These are phyloP conservation scores for Nomada hirtipes DNA, from an alignment of 2,888 invertebrate species.

Conservation along the genomic window DNA sequence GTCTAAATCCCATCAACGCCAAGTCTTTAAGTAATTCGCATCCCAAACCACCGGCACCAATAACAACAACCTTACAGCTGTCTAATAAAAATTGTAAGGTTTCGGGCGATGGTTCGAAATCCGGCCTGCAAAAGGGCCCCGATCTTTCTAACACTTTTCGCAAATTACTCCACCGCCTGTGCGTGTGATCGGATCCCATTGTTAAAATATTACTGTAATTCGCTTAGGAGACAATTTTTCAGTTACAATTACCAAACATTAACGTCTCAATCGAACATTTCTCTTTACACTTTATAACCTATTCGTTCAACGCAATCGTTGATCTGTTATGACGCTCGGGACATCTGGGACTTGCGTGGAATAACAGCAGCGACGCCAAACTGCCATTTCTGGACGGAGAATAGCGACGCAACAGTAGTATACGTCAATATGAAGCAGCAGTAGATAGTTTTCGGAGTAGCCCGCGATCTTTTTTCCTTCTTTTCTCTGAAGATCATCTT, in stretches of 20 bases:
- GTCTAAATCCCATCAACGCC: conserved; percentile 96
- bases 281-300: conserved; percentile 28
- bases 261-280: conserved; percentile 21
- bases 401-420: conserved; percentile 2
- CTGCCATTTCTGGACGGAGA: conserved; percentile 7
- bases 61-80: conserved; percentile 93
- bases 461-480: conserved; percentile 2
- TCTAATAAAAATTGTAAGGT: conserved; percentile 93
- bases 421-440: conserved; percentile 27
- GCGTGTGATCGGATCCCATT: conserved; percentile 80
- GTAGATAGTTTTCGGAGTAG: conserved; percentile 14
- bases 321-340: neutral
- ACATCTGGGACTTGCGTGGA: neutral
- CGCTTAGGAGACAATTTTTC: conserved; percentile 1
- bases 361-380: conserved; percentile 36
- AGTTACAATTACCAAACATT: neutral
- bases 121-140: conserved; percentile 97
- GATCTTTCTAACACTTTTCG: conserved; percentile 94
- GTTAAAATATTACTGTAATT: neutral
- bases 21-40: conserved; percentile 99
- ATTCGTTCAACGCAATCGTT: neutral
- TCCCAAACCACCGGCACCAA: conserved; percentile 99
- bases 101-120: conserved; percentile 95
- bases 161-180: conserved; percentile 92
- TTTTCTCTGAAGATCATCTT: neutral